These are phyloP conservation scores for Unio delphinus DNA, from an alignment of 2,888 invertebrate genomes.

Conservation along the genomic window DNA sequence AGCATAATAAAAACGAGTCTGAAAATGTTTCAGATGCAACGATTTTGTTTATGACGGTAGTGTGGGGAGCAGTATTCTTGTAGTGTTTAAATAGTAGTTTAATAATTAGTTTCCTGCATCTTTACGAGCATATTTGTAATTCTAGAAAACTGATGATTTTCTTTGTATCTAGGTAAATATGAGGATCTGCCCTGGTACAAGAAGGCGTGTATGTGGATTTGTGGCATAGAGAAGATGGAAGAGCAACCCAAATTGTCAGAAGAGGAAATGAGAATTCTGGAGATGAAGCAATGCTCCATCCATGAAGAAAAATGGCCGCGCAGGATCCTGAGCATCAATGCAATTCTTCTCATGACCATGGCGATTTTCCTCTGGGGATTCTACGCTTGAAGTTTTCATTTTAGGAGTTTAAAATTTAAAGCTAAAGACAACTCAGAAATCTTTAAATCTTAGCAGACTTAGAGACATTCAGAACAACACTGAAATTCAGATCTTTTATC, in stretches of 20 bases:
- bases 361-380: slow-evolving; percentile 70
- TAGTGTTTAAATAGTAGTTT: no score
- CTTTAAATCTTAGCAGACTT: no score
- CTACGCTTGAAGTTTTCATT: slow-evolving; percentile 46
- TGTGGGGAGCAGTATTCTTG: no score
- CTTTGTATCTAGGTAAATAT: slow-evolving; percentile 37
- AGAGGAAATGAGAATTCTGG: slow-evolving; percentile 54
- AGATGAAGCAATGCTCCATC: slow-evolving; percentile 64
- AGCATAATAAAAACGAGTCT: no score
- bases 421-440: no score
- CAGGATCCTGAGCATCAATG: slow-evolving; percentile 65
- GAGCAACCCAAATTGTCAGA: slow-evolving; percentile 43
- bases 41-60: no score
- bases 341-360: slow-evolving; percentile 66
- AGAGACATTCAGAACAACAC: no score
- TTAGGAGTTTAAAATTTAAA: no score
- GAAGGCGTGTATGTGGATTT: slow-evolving; percentile 66
- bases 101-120: no score
- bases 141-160: neutral
- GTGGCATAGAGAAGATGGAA: slow-evolving; percentile 69
- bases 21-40: no score
- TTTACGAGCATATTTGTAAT: neutral
- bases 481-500: no score
- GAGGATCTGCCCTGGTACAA: slow-evolving; percentile 61
- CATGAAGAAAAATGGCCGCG: slow-evolving; percentile 67